Evolutionary conservation across 2,113 vertebrate species (phyloP).

Genomic region (Tragelaphus buxtoni): DNA sequence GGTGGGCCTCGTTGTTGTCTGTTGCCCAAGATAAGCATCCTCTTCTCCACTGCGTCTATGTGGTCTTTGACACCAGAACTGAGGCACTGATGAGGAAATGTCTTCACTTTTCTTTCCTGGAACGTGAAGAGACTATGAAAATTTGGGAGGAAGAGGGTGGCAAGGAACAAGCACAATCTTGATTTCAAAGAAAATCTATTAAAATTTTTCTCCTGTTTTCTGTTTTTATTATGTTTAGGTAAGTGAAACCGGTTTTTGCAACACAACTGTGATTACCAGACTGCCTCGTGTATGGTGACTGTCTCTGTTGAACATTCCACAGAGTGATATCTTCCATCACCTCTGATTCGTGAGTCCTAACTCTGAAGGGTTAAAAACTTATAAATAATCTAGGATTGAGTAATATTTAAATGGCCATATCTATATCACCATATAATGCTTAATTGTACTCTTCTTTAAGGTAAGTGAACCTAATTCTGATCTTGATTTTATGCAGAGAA

Average conservation of each 20-base stretch:
- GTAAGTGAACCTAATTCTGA: conserved; percentile 24
- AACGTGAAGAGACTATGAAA: not conserved
- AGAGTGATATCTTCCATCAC: not conserved
- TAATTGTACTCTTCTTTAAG: not conserved
- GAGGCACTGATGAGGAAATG: not conserved
- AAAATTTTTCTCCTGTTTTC: conserved; percentile 35
- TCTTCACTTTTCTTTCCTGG: not conserved
- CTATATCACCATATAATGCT: not conserved
- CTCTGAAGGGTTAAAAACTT: not conserved
- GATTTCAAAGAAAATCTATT: conserved; percentile 55
- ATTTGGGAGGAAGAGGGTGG: not conserved
- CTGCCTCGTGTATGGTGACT: not conserved
- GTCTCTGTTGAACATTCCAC: not conserved
- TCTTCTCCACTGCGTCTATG: fast-evolving
- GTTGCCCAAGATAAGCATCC: not conserved
- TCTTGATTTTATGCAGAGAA: not conserved
- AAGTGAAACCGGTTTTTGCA: conserved; percentile 78
- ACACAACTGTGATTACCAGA: not conserved
- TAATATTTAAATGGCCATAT: not conserved
- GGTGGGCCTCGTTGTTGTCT: not conserved
- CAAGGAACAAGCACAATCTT: not conserved
- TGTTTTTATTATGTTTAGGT: conserved; percentile 76
- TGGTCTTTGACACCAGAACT: too few species aligned
- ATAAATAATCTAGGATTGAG: not conserved
- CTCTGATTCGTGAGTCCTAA: conserved; percentile 66